Conservation (phyloP, 2,797 vertebrate species). For the Pampus argenteus region DNA sequence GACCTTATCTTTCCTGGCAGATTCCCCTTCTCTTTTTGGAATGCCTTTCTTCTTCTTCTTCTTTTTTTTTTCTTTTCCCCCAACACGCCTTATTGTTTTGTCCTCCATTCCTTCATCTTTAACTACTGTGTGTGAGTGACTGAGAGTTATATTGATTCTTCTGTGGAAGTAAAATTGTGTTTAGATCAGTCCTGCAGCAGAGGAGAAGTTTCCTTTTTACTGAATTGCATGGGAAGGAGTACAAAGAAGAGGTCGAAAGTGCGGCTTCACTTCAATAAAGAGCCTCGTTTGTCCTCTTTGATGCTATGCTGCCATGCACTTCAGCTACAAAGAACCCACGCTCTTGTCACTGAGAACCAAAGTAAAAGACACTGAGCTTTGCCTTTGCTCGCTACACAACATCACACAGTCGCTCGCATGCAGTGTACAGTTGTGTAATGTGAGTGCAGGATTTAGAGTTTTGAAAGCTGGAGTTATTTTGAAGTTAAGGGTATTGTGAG, state of each 20-base stretch:
- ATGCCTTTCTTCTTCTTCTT: neutral
- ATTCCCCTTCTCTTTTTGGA: slow-evolving; percentile 35
- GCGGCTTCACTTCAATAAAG: slow-evolving; percentile 80
- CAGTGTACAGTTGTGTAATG: slow-evolving; percentile 27
- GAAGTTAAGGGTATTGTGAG: slow-evolving; percentile 2
- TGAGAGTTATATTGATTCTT: slow-evolving; percentile 40
- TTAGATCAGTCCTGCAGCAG: slow-evolving; percentile 65
- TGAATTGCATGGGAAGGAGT: slow-evolving; percentile 74
- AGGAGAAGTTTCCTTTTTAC: slow-evolving; percentile 69
- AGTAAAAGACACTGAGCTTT: slow-evolving; percentile 69
- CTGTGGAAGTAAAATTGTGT: slow-evolving; percentile 58
- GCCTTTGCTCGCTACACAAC: slow-evolving; percentile 53
- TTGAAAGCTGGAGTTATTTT: slow-evolving; percentile 8
- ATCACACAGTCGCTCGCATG: slow-evolving; percentile 43
- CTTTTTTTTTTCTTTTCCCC: too few species aligned
- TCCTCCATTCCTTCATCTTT: slow-evolving; percentile 32
- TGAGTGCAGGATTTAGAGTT: slow-evolving; percentile 3
- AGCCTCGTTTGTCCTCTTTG: slow-evolving; percentile 82
- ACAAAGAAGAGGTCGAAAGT: slow-evolving; percentile 80
- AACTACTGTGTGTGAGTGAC: slow-evolving; percentile 31
- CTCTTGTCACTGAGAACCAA: slow-evolving; percentile 70
- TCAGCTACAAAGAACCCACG: slow-evolving; percentile 72
- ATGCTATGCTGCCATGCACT: slow-evolving; percentile 77
- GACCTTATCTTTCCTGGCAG: slow-evolving; percentile 52
- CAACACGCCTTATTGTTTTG: slow-evolving; percentile 25